Base-by-base conservation (phyloP, 2,113 vertebrate species). In the Psittacus erithacus region DNA sequence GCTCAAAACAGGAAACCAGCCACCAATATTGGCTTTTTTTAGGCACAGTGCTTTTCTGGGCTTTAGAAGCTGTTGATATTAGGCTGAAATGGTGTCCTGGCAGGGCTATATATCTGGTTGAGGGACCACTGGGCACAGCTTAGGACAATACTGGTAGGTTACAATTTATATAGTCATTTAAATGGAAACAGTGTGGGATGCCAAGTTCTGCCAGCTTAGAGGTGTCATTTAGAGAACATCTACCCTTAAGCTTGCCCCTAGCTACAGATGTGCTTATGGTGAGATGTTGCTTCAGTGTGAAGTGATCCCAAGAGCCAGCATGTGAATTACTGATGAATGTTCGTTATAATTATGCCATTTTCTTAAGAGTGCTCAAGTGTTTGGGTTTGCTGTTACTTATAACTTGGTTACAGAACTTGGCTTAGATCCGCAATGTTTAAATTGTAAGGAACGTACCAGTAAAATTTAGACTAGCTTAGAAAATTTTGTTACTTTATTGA, bases 1-100 rank as follows among this genome's bases (percentile, higher is more conserved):
- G 52, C 65, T 93, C 86, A 83, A 17, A 17, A 78, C 95, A 96
- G 95, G 93, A 96, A 96, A 75, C 80, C 68, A 60, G 60, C 43
- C 80, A 68, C 57, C 55, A 74, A n/a, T 82, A 88, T 68, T 81
- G 90, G 68, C 82, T 80, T 92, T 90, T 95, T 93, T 86, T 82
- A 78, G 82, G 70, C 62, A 79, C 41, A 6, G 7, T 44, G 52
- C 80, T 90, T 88, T 88, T 83, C 84, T 94, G 82, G 71, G 39
- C 64, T 93, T 77, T 22, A 28, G 55, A 39, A 89, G 38, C 33
- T 64, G 33, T 83, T 78, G 60, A 9, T 67, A 38, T 1, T 47
- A 53, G 62, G 49, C 59, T 31, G 65, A 16, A 65, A 25, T 43
- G 16, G 50, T 74, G 39, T 67, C n/a, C 31, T 5, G 1, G 71